Percentiles rank a stretch among this genome's conserved stretches.
These are phyloP conservation scores for Venustaconcha ellipsiformis DNA, from an alignment of 1,140 invertebrate species.

Conservation along the genomic window DNA sequence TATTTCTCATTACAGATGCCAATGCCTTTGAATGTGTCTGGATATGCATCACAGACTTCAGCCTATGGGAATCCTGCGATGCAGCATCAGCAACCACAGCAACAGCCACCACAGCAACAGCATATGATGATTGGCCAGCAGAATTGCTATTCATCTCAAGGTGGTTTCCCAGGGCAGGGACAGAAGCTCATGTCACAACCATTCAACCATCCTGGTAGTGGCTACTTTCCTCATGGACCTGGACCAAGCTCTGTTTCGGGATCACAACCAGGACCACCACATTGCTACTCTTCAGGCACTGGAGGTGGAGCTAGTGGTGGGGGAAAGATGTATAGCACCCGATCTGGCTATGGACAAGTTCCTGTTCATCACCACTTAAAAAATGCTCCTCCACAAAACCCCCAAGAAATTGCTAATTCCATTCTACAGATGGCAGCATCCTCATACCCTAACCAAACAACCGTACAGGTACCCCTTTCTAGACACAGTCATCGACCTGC, in stretches of 20 bases:
- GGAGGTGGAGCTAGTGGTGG: too few relatives aligned
- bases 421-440: slow-evolving; percentile 64
- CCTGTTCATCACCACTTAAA: slow-evolving; percentile 31
- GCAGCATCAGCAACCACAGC: slow-evolving; percentile 23
- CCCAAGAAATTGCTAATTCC: slow-evolving; percentile 66
- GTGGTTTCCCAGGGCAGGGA: neutral
- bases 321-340: too few relatives aligned
- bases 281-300: too few relatives aligned
- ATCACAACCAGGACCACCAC: too few relatives aligned
- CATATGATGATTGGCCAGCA: slow-evolving; percentile 21
- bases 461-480: slow-evolving; percentile 58
- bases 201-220: slow-evolving; percentile 4
- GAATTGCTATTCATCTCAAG: neutral
- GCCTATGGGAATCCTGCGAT: slow-evolving; percentile 11
- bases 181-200: slow-evolving; percentile 15
- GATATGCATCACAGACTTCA: slow-evolving; percentile 35
- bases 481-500: slow-evolving; percentile 46
- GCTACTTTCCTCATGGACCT: too few relatives aligned
- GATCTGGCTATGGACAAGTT: neutral
- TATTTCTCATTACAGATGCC: slow-evolving; percentile 3
- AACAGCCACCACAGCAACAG: slow-evolving; percentile 36
- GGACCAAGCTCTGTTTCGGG: too few relatives aligned
- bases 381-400: slow-evolving; percentile 42
- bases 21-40: slow-evolving; percentile 2
- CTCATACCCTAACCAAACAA: slow-evolving; percentile 55